A percentile compares a stretch with the other conserved stretches of the same genome.
These are phyloP conservation scores for Gymnodraco acuticeps DNA, from an alignment of 2,797 vertebrate genomes.

Conservation along the genomic window DNA sequence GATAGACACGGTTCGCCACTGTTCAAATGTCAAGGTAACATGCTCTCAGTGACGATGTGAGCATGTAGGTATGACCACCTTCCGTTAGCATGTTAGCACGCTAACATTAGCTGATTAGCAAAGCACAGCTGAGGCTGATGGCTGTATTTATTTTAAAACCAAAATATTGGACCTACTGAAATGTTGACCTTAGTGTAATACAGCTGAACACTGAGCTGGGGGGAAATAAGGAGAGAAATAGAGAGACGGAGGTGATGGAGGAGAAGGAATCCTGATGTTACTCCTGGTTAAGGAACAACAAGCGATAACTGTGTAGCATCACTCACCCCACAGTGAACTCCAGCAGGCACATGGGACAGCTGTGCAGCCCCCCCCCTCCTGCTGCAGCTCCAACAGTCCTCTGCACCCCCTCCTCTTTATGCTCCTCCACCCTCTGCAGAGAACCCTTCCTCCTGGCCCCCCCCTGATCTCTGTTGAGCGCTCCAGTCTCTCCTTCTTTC, in stretches of 20 bases:
- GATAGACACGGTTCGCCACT: no score
- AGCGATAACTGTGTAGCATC: neutral
- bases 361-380: conserved; percentile 64
- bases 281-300: neutral
- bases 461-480: neutral
- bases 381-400: conserved; percentile 2
- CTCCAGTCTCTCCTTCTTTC: neutral
- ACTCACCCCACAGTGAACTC: conserved; percentile 86
- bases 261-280: neutral
- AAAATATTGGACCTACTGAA: no score
- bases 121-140: no score
- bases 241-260: neutral
- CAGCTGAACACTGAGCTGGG: no score
- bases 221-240: neutral
- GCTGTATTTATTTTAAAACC: no score
- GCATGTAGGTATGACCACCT: no score
- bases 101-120: no score
- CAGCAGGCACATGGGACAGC: conserved; percentile 91
- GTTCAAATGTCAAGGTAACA: no score
- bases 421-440: conserved; percentile 10
- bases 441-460: neutral
- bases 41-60: no score
- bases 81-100: no score
- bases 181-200: no score
- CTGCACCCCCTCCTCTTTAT: conserved; percentile 19